Conservation (phyloP, 2,113 vertebrate genomes). For the Thermophis baileyi region DNA sequence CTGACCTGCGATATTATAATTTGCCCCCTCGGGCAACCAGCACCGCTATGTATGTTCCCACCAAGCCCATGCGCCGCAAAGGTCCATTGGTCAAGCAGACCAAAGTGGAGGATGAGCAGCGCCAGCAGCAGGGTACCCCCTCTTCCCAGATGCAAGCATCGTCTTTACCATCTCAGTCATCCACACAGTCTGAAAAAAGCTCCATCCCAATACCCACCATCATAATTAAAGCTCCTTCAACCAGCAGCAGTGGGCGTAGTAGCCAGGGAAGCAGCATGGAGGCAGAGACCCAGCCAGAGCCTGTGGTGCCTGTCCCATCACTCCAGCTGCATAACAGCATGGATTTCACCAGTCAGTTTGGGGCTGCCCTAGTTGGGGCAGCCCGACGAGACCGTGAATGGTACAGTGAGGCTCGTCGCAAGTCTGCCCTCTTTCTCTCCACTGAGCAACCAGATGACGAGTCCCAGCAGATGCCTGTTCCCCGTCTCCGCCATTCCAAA, state of each 20-base stretch:
- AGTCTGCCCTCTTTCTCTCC: constrained; percentile 88
- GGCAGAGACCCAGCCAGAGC: constrained; percentile 71
- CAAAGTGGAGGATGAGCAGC: constrained; percentile 80
- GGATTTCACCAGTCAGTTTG: constrained; percentile 91
- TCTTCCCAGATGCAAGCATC: constrained; percentile 41
- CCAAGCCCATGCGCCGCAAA: constrained; percentile 77
- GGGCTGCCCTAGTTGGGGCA: constrained; percentile 87
- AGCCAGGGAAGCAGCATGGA: constrained; percentile 93
- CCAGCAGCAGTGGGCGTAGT: constrained; percentile 91
- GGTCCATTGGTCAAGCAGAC: constrained; percentile 88
- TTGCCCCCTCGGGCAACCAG: constrained; percentile 63
- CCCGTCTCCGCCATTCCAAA: constrained; percentile 84
- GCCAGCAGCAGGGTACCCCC: constrained; percentile 44
- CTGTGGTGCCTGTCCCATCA: constrained; percentile 49
- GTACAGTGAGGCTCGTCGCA: constrained; percentile 83
- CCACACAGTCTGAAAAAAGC: constrained; percentile 80
- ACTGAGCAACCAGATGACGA: constrained; percentile 74
- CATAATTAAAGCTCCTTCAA: constrained; percentile 90
- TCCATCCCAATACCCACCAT: constrained; percentile 93
- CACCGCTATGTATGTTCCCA: constrained; percentile 69
- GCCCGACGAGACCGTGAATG: constrained; percentile 85
- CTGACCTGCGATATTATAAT: constrained; percentile 68
- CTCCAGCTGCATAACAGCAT: constrained; percentile 66
- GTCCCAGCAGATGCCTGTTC: constrained; percentile 57
- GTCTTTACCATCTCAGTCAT: constrained; percentile 41